phyloP scores from a whole-genome alignment of 2,797 vertebrate species.

The Philypnodon macrostomus region DNA sequence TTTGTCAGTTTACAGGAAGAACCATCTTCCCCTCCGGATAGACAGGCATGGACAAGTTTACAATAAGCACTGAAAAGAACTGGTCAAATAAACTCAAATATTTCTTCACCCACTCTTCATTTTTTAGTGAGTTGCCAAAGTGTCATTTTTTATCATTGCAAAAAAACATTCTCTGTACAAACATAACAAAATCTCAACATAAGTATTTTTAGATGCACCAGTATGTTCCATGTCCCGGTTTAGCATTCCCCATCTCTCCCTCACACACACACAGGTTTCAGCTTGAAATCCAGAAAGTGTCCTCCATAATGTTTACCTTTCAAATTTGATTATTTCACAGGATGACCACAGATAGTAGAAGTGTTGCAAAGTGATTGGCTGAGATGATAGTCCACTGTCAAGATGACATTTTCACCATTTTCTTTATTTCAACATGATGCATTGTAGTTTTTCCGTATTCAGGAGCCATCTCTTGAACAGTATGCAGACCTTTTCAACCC shows the following conservation, averaged over 20 bases:
- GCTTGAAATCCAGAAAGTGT: conserved; percentile 35
- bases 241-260: conserved; percentile 26
- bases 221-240: conserved; percentile 52
- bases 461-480: conserved; percentile 23
- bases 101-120: conserved; percentile 41
- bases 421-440: conserved; percentile 45
- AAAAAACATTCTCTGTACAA: conserved; percentile 76
- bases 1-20: conserved; percentile 57
- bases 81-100: conserved; percentile 32
- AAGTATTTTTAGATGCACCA: conserved; percentile 65
- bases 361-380: conserved; percentile 60
- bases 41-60: conserved; percentile 68
- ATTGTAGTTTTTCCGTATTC: conserved; percentile 38
- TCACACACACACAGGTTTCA: conserved; percentile 29
- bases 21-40: conserved; percentile 53
- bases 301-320: conserved; percentile 44
- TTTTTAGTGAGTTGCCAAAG: conserved; percentile 45
- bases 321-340: conserved; percentile 66
- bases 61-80: conserved; percentile 66
- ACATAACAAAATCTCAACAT: conserved; percentile 64
- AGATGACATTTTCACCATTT: conserved; percentile 37
- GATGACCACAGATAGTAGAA: conserved; percentile 61
- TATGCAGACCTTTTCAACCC: conserved; percentile 21
- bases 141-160: conserved; percentile 59
- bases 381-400: conserved; percentile 61